Evolutionary conservation across 2,797 vertebrate species (phyloP).

Genomic region (Oryzias sinensis): DNA sequence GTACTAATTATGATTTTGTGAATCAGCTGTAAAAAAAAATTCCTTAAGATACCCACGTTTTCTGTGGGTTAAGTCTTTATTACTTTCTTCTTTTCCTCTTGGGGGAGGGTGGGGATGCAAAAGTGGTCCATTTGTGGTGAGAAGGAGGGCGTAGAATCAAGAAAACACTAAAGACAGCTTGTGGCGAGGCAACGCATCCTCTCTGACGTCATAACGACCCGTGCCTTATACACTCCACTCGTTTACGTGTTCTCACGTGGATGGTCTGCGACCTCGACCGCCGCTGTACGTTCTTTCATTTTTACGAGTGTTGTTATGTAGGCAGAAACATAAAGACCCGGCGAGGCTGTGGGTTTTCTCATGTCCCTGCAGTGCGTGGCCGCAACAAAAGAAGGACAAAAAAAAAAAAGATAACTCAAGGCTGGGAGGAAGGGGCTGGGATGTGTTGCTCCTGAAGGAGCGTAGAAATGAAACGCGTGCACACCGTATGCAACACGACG

Average conservation of each 20-base stretch:
- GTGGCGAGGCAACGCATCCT: conserved; percentile 72
- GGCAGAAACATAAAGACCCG: conserved; percentile 47
- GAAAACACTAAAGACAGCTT: conserved; percentile 33
- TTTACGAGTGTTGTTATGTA: conserved; percentile 68
- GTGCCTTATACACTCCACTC: conserved; percentile 85
- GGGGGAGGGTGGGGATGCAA: conserved; percentile 37
- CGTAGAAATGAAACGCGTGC: conserved; percentile 52
- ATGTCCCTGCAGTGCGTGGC: conserved; percentile 52
- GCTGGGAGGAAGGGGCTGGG: conserved; percentile 27
- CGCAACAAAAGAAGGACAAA: conserved; percentile 49
- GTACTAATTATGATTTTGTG: conserved; percentile 86
- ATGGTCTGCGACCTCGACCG: conserved; percentile 73
- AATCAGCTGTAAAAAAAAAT: conserved; percentile 82
- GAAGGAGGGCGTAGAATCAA: conserved; percentile 47
- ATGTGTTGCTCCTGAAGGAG: conserved; percentile 31
- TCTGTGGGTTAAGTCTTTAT: conserved; percentile 77
- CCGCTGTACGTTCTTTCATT: conserved; percentile 73
- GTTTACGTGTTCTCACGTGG: conserved; percentile 82
- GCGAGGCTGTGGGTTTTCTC: conserved; percentile 32
- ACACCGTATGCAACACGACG: conserved; percentile 61
- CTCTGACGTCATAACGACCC: conserved; percentile 80
- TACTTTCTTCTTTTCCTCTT: conserved; percentile 42
- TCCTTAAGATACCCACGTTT: conserved; percentile 84
- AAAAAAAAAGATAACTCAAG: background rate
- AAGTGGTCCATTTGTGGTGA: conserved; percentile 66